phyloP scores from a whole-genome alignment of 2,797 vertebrate species.

The Hippopotamyrus pictus region DNA sequence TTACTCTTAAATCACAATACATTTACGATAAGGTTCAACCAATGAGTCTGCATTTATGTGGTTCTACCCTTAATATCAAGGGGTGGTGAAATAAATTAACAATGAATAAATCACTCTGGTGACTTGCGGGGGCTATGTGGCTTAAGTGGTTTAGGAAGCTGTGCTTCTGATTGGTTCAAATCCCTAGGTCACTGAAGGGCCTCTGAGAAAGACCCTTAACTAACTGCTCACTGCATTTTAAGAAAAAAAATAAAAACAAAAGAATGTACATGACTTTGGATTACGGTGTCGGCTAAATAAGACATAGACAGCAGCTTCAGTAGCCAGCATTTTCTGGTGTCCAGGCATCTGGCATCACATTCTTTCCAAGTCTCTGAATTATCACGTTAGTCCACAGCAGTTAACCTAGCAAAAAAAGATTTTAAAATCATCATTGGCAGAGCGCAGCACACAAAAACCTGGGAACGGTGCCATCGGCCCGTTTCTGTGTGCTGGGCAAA shows the following conservation, averaged over 20 bases:
- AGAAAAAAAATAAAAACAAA: neutral
- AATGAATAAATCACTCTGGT: neutral
- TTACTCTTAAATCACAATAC: neutral
- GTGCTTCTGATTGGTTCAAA: neutral
- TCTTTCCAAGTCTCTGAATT: neutral
- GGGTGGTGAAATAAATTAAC: neutral
- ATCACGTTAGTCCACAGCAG: neutral
- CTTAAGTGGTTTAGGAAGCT: neutral
- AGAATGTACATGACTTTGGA: neutral
- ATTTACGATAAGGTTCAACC: neutral
- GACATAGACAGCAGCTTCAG: neutral
- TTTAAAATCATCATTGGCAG: neutral
- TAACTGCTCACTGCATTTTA: neutral
- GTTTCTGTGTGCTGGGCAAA: conserved; percentile 34
- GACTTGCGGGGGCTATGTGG: neutral
- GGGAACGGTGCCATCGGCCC: conserved; percentile 33
- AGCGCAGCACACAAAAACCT: conserved; percentile 20
- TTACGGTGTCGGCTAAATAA: neutral
- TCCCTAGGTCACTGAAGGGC: neutral
- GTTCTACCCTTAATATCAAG: neutral
- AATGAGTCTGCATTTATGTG: neutral
- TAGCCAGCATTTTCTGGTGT: neutral
- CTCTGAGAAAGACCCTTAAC: neutral
- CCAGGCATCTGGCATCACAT: neutral
- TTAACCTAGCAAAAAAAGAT: neutral